phyloP scores from a whole-genome alignment of 1,140 invertebrate genomes.

The Rhopalosiphum padi region DNA sequence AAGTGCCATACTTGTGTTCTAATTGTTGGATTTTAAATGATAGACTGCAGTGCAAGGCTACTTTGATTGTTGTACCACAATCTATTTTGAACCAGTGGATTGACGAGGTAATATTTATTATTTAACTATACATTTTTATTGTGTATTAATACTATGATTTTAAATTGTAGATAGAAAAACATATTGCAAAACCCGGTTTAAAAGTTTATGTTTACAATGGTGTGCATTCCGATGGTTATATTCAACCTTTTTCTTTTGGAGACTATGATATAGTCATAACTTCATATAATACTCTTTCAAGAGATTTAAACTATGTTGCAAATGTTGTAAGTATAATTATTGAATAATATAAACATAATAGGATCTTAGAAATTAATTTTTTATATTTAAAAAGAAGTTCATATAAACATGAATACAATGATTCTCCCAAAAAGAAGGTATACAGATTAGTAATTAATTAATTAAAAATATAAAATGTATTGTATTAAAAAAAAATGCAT shows the following conservation, averaged over 20 bases:
- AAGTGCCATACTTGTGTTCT: constrained; percentile 65
- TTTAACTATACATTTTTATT: constrained; percentile 11
- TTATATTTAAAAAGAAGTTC: not conserved
- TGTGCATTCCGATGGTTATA: constrained; percentile 68
- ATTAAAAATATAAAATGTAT: not conserved
- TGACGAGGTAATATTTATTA: constrained; percentile 66
- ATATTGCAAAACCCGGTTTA: constrained; percentile 67
- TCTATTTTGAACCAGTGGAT: constrained; percentile 77
- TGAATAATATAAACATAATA: not conserved
- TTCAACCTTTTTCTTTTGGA: constrained; percentile 72
- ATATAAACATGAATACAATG: not conserved
- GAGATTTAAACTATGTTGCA: constrained; percentile 68
- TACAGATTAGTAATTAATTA: not conserved
- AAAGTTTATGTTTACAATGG: constrained; percentile 70
- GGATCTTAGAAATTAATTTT: not conserved
- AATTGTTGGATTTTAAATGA: constrained; percentile 69
- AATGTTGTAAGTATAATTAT: not conserved
- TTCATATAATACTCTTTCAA: constrained; percentile 71
- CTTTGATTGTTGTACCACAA: constrained; percentile 77
- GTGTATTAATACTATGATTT: constrained; percentile 2
- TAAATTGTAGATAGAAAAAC: constrained; percentile 67
- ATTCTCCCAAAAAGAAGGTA: not conserved
- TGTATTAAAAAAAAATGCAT: not conserved
- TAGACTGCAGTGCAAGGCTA: constrained; percentile 68
- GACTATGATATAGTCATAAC: constrained; percentile 79